These are phyloP conservation scores for Margaritifera margaritifera DNA, from an alignment of 2,888 invertebrate species.

Conservation along the genomic window DNA sequence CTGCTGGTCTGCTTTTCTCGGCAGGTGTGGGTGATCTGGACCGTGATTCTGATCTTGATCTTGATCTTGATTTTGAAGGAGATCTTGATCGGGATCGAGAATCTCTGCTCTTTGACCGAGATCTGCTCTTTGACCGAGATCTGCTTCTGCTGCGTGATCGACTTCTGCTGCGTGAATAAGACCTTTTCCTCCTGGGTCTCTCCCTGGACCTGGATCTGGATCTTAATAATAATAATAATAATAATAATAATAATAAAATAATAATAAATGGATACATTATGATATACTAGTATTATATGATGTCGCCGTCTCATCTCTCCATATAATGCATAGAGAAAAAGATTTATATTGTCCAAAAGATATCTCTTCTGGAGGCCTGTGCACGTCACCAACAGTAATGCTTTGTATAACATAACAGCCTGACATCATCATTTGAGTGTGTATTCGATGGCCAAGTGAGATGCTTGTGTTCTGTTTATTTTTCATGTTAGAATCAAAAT, in stretches of 20 bases:
- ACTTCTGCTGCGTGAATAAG: constrained; percentile 38
- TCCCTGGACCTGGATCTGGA: constrained; percentile 40
- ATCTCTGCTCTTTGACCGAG: constrained; percentile 37
- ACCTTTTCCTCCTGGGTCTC: constrained; percentile 30
- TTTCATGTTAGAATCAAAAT: too few relatives aligned
- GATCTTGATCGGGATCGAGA: constrained; percentile 34
- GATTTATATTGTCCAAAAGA: too few relatives aligned
- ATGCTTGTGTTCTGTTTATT: too few relatives aligned
- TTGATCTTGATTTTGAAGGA: constrained; percentile 27
- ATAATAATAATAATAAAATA: not conserved
- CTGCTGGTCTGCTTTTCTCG: too few relatives aligned
- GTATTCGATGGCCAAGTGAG: too few relatives aligned
- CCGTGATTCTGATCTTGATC: constrained; percentile 32
- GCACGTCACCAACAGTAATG: too few relatives aligned
- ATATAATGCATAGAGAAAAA: too few relatives aligned
- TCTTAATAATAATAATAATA: constrained; percentile 17
- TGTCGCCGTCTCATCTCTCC: too few relatives aligned
- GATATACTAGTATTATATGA: too few relatives aligned
- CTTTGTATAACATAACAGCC: too few relatives aligned
- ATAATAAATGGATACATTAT: not conserved
- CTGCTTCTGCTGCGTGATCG: constrained; percentile 44
- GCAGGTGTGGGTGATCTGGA: constrained; percentile 7
- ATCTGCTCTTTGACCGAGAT: constrained; percentile 46
- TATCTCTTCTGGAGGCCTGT: too few relatives aligned
- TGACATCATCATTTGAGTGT: too few relatives aligned